phyloP scores from a whole-genome alignment of 37 sponge, comb jelly and placozoan species.

The Beroe forskalii region DNA sequence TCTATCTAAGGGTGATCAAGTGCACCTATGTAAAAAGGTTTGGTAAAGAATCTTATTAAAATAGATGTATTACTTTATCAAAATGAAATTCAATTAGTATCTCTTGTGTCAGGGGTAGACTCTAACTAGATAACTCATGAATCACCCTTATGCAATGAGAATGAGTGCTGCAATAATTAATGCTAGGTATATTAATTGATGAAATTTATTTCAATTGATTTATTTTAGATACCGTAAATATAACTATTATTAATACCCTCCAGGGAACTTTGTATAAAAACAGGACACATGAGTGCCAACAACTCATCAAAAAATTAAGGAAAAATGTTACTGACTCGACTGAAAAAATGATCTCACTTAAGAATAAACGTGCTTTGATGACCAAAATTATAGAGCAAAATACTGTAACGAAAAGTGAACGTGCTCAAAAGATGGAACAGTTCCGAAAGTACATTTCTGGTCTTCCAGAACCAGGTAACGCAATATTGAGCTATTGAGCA shows the following conservation, averaged over 20 bases:
- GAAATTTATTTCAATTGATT: no score
- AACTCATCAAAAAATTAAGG: not conserved
- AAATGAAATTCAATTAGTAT: no score
- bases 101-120: no score
- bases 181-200: no score
- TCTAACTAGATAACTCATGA: no score
- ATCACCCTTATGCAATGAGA: no score
- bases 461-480: constrained; percentile 42
- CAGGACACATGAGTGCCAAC: not conserved
- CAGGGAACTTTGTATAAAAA: constrained; percentile 16
- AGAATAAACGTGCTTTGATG: constrained; percentile 31
- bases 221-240: no score
- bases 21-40: not conserved
- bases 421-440: not conserved
- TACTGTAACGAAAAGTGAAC: not conserved
- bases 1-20: not conserved
- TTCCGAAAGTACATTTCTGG: not conserved
- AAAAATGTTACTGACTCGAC: not conserved
- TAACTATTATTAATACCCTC: no score
- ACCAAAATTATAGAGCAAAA: not conserved
- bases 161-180: no score
- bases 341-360: not conserved
- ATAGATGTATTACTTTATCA: no score
- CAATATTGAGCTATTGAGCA: no score
- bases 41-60: no score